Conservation (phyloP, 1,140 invertebrate species). For the Paralvinella palmiformis region DNA sequence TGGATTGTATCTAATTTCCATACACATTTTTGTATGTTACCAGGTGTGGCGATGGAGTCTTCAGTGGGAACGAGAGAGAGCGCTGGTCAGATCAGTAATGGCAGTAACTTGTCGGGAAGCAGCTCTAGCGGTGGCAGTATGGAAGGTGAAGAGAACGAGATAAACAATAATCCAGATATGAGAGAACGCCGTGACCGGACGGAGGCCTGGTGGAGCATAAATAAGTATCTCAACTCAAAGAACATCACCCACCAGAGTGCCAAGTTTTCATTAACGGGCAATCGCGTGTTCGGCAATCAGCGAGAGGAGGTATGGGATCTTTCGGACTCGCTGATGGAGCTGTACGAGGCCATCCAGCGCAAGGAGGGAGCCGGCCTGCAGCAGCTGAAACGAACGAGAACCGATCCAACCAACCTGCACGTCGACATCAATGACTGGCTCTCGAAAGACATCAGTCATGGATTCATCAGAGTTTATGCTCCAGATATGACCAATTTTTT, state of each 20-base stretch:
- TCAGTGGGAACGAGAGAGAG: no score
- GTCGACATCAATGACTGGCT: slow-evolving; percentile 40
- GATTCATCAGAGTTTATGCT: slow-evolving; percentile 43
- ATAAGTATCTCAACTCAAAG: slow-evolving; percentile 26
- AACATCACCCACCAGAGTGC: slow-evolving; percentile 35
- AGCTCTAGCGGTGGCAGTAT: no score
- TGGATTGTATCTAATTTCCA: no score
- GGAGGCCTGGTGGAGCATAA: slow-evolving; percentile 44
- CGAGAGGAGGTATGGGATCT: slow-evolving; percentile 45
- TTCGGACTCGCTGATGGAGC: slow-evolving; percentile 44
- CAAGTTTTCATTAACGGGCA: slow-evolving; percentile 22
- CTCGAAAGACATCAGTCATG: slow-evolving; percentile 40
- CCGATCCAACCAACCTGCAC: not conserved
- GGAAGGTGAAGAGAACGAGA: no score
- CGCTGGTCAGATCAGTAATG: no score
- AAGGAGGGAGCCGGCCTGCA: slow-evolving; percentile 18
- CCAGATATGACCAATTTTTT: slow-evolving; percentile 27
- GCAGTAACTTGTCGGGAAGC: no score
- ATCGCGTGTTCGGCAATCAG: slow-evolving; percentile 15
- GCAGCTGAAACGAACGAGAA: slow-evolving; percentile 14
- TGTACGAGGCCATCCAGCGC: slow-evolving; percentile 31
- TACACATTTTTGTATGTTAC: no score
- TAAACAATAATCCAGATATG: no score
- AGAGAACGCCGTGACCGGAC: slow-evolving; percentile 24
- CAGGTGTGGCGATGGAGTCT: no score